These are phyloP conservation scores for Hystrix brachyura DNA, from an alignment of 2,113 vertebrate species.

Conservation along the genomic window DNA sequence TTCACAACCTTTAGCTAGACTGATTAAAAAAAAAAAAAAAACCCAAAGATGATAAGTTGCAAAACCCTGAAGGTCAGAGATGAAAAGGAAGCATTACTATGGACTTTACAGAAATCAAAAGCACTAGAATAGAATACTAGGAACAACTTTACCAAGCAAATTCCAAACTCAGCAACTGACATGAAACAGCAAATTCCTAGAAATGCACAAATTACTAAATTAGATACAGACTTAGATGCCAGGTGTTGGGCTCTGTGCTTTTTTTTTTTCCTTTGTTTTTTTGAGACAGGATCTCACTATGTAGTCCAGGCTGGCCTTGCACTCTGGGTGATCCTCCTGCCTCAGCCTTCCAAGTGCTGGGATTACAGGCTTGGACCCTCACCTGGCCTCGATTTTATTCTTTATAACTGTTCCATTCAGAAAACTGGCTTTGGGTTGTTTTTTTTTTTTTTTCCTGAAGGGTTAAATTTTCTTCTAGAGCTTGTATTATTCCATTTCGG, in stretches of 20 bases:
- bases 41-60: neutral
- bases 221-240: rapidly evolving
- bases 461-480: neutral
- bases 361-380: neutral
- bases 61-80: rapidly evolving
- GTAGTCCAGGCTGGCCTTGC: neutral
- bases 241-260: neutral
- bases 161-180: rapidly evolving
- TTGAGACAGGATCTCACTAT: neutral
- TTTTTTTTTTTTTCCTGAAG: neutral
- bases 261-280: neutral
- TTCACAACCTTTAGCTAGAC: neutral
- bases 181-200: neutral
- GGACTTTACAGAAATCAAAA: neutral
- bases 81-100: rapidly evolving
- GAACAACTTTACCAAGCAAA: rapidly evolving
- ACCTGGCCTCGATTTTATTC: neutral
- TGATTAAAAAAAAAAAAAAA: neutral
- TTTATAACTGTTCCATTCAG: rapidly evolving
- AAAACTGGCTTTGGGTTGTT: neutral
- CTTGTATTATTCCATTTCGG: neutral
- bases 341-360: neutral
- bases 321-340: neutral
- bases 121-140: rapidly evolving
- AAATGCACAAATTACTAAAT: neutral